Percentiles rank a stretch among this genome's conserved stretches.
phyloP scores from a whole-genome alignment of 2,113 vertebrate genomes.

The Drymodes brunneopygia region DNA sequence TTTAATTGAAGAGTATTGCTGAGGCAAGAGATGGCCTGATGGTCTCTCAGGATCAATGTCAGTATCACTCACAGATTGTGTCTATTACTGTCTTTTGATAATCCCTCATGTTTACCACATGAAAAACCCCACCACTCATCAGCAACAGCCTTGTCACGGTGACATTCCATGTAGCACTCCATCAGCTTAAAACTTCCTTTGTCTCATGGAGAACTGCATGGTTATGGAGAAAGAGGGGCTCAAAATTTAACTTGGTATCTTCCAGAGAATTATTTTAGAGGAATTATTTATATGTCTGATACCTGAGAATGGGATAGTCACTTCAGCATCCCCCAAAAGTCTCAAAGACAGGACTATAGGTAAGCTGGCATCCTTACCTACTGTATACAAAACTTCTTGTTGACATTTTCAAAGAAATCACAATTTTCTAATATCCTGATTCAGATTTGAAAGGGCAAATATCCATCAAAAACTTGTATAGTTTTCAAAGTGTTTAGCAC shows the following conservation, averaged over 20 bases:
- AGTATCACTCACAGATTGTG: neutral
- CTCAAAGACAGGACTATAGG: neutral
- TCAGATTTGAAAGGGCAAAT: neutral
- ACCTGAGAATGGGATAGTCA: neutral
- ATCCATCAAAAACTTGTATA: neutral
- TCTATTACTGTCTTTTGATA: neutral
- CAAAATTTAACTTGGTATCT: conserved; percentile 27
- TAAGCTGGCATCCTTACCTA: neutral
- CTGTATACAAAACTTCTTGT: neutral
- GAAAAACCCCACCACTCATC: neutral
- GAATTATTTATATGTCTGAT: conserved; percentile 7
- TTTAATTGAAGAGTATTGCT: neutral
- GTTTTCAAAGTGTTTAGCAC: neutral
- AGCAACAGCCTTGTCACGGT: neutral
- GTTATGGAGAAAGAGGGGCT: neutral
- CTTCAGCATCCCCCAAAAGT: neutral
- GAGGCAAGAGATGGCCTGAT: neutral
- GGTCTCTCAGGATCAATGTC: neutral
- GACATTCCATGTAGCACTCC: neutral
- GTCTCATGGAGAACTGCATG: neutral
- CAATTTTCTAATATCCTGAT: neutral
- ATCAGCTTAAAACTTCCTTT: conserved; percentile 1
- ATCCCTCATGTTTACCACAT: neutral
- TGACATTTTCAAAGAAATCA: neutral
- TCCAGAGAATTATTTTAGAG: conserved; percentile 27